These are phyloP conservation scores for Papilio aristodemus DNA, from an alignment of 1,140 invertebrate species.

Conservation along the genomic window DNA sequence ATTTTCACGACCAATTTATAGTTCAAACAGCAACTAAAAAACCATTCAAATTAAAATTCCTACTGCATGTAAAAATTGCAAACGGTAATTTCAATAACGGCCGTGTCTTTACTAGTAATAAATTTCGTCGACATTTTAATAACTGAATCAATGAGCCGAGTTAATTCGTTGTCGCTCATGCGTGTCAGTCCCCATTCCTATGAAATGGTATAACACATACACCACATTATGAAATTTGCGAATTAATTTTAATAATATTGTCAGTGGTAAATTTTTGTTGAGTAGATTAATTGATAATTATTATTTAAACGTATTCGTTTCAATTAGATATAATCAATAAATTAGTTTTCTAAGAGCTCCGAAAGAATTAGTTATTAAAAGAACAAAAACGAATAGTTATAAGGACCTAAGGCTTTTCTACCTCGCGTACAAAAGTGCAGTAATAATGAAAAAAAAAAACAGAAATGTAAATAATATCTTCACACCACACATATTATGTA, in stretches of 20 bases:
- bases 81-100: not conserved
- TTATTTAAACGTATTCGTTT: not conserved
- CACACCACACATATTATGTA: too few species aligned
- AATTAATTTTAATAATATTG: not conserved
- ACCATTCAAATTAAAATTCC: not conserved
- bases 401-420: too few species aligned
- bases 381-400: too few species aligned
- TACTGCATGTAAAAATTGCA: not conserved
- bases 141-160: constrained; percentile 31
- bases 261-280: not conserved
- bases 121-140: constrained; percentile 32
- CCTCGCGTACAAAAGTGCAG: too few species aligned
- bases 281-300: not conserved
- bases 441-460: too few species aligned
- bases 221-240: constrained; percentile 20
- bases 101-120: not conserved
- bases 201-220: constrained; percentile 13
- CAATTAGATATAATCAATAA: too few species aligned
- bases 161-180: constrained; percentile 30
- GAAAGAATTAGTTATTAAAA: too few species aligned
- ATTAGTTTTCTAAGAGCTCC: too few species aligned
- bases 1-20: too few species aligned
- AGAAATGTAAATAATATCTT: too few species aligned
- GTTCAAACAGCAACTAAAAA: not conserved
- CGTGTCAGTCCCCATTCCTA: constrained; percentile 22